Evolutionary conservation across 2,113 vertebrate species (phyloP).

Genomic region (Strix uralensis): DNA sequence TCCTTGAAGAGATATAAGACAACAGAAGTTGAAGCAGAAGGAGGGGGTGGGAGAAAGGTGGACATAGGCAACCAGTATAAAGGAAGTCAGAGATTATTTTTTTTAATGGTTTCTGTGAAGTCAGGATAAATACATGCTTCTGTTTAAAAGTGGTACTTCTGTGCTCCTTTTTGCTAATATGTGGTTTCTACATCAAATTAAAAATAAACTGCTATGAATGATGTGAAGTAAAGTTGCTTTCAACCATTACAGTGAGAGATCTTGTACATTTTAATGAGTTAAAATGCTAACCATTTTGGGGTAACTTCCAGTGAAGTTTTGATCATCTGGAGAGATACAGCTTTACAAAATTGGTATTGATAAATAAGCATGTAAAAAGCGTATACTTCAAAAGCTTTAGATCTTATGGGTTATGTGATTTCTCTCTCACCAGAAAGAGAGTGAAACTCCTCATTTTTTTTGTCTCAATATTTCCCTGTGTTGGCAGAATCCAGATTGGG

Average conservation of each 20-base stretch:
- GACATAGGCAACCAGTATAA: not conserved
- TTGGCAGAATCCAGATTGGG: not conserved
- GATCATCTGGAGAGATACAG: not conserved
- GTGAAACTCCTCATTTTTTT: not conserved
- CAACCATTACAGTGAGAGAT: not conserved
- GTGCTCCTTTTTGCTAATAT: not conserved
- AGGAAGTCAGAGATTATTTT: not conserved
- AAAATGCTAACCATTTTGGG: not conserved
- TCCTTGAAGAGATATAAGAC: conserved; percentile 59
- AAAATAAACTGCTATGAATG: not conserved
- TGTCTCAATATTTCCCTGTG: not conserved
- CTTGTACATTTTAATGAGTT: not conserved
- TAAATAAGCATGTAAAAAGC: not conserved
- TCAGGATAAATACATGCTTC: not conserved
- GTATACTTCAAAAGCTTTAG: not conserved
- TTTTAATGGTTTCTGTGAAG: not conserved
- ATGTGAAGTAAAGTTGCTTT: not conserved
- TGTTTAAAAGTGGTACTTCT: not conserved
- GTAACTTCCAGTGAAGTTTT: not conserved
- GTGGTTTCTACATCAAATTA: not conserved
- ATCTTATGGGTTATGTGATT: not conserved
- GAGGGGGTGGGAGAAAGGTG: not conserved
- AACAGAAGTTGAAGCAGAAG: conserved; percentile 53
- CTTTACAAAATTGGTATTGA: not conserved
- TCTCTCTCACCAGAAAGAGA: not conserved